Evolutionary conservation across 2,113 vertebrate species (phyloP).

Genomic region (Argyrosomus japonicus): DNA sequence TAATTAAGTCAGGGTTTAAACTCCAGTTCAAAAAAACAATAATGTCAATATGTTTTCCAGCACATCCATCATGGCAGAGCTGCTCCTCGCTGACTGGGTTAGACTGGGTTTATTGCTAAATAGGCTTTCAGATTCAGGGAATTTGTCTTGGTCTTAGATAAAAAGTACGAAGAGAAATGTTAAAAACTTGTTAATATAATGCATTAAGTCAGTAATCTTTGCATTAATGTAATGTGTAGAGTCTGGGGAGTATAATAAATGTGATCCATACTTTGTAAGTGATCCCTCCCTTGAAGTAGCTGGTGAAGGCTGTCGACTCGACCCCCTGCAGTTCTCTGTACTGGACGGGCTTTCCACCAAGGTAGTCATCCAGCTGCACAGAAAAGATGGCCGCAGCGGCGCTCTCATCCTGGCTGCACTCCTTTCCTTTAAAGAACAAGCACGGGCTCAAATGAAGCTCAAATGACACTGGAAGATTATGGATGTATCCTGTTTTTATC

Average conservation of each 20-base stretch:
- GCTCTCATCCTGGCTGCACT: conserved; percentile 95
- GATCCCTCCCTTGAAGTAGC: conserved; percentile 93
- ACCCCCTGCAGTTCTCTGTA: conserved; percentile 90
- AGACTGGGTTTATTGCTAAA: too few species aligned
- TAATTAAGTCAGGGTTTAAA: not conserved
- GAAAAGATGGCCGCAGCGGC: conserved; percentile 92
- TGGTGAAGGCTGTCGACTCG: conserved; percentile 90
- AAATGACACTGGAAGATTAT: too few species aligned
- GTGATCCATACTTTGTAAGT: conserved; percentile 88
- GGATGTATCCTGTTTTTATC: not conserved
- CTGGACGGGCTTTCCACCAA: conserved; percentile 92
- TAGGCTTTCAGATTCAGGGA: too few species aligned
- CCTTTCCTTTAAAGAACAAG: conserved; percentile 84
- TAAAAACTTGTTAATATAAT: too few species aligned
- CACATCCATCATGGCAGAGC: not conserved
- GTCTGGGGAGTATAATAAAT: not conserved
- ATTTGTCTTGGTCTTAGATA: too few species aligned
- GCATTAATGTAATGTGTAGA: too few species aligned
- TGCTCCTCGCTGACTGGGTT: too few species aligned
- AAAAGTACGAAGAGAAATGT: too few species aligned
- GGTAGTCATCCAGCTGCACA: conserved; percentile 91
- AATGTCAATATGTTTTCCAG: too few species aligned
- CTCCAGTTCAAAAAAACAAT: too few species aligned
- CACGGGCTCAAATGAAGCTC: not conserved
- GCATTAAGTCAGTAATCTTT: too few species aligned